These are phyloP conservation scores for Caerostris darwini DNA, from an alignment of 1,140 invertebrate species.

Conservation along the genomic window DNA sequence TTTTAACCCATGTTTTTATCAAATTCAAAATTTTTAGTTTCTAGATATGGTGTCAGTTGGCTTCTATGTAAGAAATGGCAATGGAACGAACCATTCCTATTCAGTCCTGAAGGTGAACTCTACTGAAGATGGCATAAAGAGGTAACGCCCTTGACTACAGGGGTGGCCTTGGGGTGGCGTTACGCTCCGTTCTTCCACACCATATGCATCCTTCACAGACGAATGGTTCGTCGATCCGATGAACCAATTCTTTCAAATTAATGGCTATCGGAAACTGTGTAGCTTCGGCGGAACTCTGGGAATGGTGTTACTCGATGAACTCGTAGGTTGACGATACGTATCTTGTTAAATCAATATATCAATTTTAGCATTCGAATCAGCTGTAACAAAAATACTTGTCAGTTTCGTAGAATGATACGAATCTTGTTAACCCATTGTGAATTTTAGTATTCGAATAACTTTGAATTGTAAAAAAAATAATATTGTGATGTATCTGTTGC, in stretches of 20 bases:
- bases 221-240: background rate
- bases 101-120: background rate
- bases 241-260: conserved; percentile 9
- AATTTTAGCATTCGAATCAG: too few relatives aligned
- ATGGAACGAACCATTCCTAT: too few relatives aligned
- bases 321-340: background rate
- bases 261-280: background rate
- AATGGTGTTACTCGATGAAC: background rate
- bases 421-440: too few relatives aligned
- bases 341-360: background rate
- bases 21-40: too few relatives aligned
- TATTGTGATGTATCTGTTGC: too few relatives aligned
- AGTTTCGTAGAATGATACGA: too few relatives aligned
- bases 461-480: too few relatives aligned
- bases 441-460: too few relatives aligned
- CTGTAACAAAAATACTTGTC: too few relatives aligned
- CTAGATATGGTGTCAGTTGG: too few relatives aligned
- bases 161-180: background rate
- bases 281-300: background rate
- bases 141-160: background rate
- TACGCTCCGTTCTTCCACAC: conserved; percentile 32
- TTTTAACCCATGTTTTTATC: too few relatives aligned
- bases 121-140: background rate
- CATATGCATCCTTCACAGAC: background rate
- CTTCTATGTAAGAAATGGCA: too few relatives aligned